Percentiles rank a stretch among this genome's conserved stretches.
Evolutionary conservation across 2,797 vertebrate genomes (phyloP).

Genomic region (Dermochelys coriacea): DNA sequence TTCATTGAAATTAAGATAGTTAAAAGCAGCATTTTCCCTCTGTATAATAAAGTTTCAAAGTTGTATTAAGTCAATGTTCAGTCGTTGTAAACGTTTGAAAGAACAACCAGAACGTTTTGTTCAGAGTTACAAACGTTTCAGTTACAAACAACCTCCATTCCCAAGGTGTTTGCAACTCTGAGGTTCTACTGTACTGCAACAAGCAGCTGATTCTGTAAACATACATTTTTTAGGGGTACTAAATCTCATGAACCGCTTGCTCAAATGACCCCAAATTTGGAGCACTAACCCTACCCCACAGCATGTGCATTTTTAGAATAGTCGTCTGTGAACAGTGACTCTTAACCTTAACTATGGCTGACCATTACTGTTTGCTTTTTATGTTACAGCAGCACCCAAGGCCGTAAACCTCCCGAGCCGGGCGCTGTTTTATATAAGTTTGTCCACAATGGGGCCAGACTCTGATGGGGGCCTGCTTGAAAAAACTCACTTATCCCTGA

Average conservation of each 20-base stretch:
- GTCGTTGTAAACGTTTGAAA: too few species aligned
- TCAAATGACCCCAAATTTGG: background rate
- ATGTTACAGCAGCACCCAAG: background rate
- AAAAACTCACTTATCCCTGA: fast-evolving
- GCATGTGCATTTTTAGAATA: fast-evolving
- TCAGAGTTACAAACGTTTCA: too few species aligned
- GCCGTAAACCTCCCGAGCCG: background rate
- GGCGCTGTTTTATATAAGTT: background rate
- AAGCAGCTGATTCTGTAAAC: background rate
- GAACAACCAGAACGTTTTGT: too few species aligned
- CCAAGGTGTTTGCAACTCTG: too few species aligned
- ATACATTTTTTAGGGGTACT: background rate
- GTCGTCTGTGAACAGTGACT: background rate
- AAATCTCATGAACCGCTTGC: background rate
- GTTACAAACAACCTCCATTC: too few species aligned
- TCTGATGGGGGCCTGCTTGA: background rate
- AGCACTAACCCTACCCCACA: background rate
- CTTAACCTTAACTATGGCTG: background rate
- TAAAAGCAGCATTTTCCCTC: too few species aligned
- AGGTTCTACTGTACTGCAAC: background rate
- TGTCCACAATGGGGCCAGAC: background rate
- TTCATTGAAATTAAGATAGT: too few species aligned
- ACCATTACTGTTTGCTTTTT: background rate
- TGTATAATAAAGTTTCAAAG: too few species aligned
- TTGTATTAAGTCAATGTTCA: too few species aligned